Base-by-base conservation (phyloP, 2,113 vertebrate genomes). In the Orycteropus afer region DNA sequence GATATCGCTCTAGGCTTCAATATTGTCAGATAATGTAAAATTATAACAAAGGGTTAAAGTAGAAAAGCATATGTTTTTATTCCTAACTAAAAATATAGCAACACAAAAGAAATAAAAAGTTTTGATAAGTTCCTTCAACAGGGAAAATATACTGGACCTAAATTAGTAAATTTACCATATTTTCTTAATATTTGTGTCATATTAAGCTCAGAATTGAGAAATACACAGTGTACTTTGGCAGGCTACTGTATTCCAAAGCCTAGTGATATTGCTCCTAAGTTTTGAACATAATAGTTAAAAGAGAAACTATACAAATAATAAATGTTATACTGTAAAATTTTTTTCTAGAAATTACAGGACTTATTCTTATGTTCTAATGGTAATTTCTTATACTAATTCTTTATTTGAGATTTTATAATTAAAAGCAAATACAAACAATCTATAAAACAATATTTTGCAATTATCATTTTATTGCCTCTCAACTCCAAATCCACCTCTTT, bases 321-420 rank as follows among this genome's bases (percentile, higher is more conserved):
- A 91, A 85, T 2, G 7, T 29, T 84, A 15, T 9, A 61, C 65
- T 49, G 76, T 47, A 17, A 88, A 82, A 97, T 76, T 94, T 96
- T 93, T 97, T 17, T 86, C 20, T n/a, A 94, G 95, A 90, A 90
- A 96, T 63, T 8, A 67, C 88, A 76, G 94, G 57, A 40, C 90
- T 65, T 59, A 65, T 34, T 63, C 27, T 65, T 84, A 45, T 84
- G 42, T 29, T 65, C 29, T 22, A 32, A 15, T 40, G 49, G 13
- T 14, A 20, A 22, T 84, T 65, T 83, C 42, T 42, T 47, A 32
- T 45, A 63, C 61, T 42, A 17, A 23, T 61, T 63, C 40, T 47
- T 63, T 22, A 83, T 83, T 40, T 84, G 42, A 65, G 29, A 84
- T 49, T 65, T 57, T 42, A 49, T 65, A 65, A 84, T 84, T 61